phyloP scores from a whole-genome alignment of 2,113 vertebrate genomes.

The Tyto alba region DNA sequence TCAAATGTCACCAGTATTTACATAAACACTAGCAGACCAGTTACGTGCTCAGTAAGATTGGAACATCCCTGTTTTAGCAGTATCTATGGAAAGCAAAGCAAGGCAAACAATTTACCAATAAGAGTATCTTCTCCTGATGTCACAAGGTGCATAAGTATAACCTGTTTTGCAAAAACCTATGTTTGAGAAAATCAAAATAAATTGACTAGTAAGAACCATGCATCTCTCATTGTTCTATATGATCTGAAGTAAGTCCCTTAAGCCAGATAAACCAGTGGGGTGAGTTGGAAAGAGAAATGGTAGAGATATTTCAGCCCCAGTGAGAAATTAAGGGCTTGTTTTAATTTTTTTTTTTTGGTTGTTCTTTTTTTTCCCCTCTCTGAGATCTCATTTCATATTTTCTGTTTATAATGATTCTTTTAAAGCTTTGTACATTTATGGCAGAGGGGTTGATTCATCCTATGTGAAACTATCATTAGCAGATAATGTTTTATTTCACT shows the following conservation, averaged over 20 bases:
- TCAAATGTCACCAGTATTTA: background rate
- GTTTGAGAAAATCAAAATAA: background rate
- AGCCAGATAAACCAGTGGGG: background rate
- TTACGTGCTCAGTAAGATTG: background rate
- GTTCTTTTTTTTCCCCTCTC: background rate
- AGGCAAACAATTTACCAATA: background rate
- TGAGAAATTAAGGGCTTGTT: background rate
- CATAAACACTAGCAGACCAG: background rate
- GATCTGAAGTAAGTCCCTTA: background rate
- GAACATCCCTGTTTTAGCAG: background rate
- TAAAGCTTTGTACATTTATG: background rate
- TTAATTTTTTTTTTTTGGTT: background rate
- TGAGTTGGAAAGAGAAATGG: background rate
- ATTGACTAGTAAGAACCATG: background rate
- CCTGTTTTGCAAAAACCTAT: rapidly evolving
- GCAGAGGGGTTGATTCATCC: background rate
- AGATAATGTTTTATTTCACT: background rate
- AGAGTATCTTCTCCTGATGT: background rate
- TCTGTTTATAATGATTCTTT: background rate
- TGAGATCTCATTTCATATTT: background rate
- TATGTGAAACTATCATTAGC: background rate
- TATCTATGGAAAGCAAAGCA: background rate
- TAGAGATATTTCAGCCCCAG: background rate
- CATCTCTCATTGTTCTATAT: background rate
- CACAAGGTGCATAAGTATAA: background rate